Conservation (phyloP, 2,797 vertebrate species). For the Hyperoplus lanceolatus region DNA sequence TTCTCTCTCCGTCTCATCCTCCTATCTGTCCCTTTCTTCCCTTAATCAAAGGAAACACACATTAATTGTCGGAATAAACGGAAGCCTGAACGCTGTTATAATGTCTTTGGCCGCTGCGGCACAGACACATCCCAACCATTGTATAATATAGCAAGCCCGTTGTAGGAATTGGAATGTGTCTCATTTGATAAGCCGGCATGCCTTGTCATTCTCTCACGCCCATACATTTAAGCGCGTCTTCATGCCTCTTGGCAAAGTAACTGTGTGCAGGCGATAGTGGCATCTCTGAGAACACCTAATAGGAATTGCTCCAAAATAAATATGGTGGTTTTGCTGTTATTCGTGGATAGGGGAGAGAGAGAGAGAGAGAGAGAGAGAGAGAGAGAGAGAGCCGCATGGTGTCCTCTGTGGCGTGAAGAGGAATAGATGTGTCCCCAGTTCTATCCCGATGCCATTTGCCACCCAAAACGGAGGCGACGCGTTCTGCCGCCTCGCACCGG, state of each 20-base stretch:
- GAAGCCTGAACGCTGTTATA: constrained; percentile 56
- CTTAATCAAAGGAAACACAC: constrained; percentile 77
- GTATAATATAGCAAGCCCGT: constrained; percentile 26
- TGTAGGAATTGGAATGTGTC: constrained; percentile 63
- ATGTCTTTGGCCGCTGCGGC: constrained; percentile 50
- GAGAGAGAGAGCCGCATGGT: constrained; percentile 34
- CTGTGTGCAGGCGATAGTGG: constrained; percentile 76
- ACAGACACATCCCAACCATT: constrained; percentile 57
- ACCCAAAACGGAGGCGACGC: constrained; percentile 71
- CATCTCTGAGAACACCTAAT: constrained; percentile 74
- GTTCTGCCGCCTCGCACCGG: constrained; percentile 79
- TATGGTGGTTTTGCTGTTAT: constrained; percentile 75
- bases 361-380: too few species aligned
- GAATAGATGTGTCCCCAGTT: constrained; percentile 77
- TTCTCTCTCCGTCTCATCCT: constrained; percentile 49
- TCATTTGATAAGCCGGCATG: constrained; percentile 69
- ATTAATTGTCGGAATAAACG: constrained; percentile 76
- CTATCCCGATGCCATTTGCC: constrained; percentile 78
- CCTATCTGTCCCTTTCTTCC: constrained; percentile 55
- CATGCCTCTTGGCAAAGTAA: constrained; percentile 78
- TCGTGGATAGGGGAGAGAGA: constrained; percentile 32
- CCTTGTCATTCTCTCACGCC: constrained; percentile 60
- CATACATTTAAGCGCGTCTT: constrained; percentile 66
- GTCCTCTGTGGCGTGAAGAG: constrained; percentile 75
- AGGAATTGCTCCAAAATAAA: constrained; percentile 80